Evolutionary conservation across 2,888 invertebrate species (phyloP).

Genomic region (Ischnus inquisitorius): DNA sequence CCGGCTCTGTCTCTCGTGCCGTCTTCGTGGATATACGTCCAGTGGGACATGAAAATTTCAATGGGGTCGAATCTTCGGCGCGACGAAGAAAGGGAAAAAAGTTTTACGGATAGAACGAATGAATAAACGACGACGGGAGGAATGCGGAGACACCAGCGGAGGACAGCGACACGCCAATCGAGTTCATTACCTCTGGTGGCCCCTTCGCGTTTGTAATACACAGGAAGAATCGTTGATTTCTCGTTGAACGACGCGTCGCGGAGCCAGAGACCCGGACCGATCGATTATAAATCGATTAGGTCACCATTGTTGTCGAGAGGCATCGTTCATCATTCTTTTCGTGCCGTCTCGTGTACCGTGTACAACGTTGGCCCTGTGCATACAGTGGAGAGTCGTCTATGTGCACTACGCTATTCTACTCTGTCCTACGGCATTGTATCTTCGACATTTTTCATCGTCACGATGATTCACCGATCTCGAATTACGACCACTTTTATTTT

Average conservation of each 20-base stretch:
- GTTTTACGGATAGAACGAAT: not conserved
- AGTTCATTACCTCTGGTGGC: conserved; percentile 74
- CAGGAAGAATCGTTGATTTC: not conserved
- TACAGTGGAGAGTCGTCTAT: conserved; percentile 15
- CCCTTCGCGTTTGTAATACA: conserved; percentile 58
- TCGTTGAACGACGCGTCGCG: conserved; percentile 2
- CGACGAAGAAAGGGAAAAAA: conserved; percentile 18
- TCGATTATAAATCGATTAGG: conserved; percentile 77
- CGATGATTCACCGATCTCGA: conserved; percentile 59
- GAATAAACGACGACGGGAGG: not conserved
- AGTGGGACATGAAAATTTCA: conserved; percentile 74
- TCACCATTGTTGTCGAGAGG: conserved; percentile 70
- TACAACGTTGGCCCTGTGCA: not conserved
- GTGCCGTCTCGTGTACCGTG: conserved; percentile 2
- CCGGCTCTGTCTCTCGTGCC: conserved; percentile 48
- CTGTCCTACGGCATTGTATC: conserved; percentile 36
- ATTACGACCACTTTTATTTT: conserved; percentile 50
- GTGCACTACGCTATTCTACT: not conserved
- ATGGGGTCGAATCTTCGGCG: conserved; percentile 71
- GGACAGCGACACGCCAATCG: conserved; percentile 73
- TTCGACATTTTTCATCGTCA: conserved; percentile 46
- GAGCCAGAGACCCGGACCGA: conserved; percentile 60
- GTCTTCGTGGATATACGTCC: conserved; percentile 70
- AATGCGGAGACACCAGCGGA: not conserved
- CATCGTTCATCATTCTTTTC: conserved; percentile 70